Evolutionary conservation across 2,888 invertebrate species (phyloP), one percentile per base, ranked within the genome.

Genomic region (Caenorhabditis afra): DNA sequence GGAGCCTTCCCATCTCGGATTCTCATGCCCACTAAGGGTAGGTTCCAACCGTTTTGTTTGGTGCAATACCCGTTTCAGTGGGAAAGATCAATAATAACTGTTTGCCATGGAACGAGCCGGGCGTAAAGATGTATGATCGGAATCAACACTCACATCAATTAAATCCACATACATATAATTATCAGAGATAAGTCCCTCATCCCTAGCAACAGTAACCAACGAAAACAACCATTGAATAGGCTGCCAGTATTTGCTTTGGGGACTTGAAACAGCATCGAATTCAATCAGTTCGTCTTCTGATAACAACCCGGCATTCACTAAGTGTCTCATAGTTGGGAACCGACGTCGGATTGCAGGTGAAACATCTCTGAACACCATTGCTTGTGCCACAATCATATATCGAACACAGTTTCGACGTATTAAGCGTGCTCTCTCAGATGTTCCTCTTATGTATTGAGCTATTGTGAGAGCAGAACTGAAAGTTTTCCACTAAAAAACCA

Each of bases 191-290:
- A 81, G 14, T 1, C 83, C 83, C 20, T 83, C 73, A 16, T 79
- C 79, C n/a, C 68, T 75, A 0, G 83, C 80, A 3, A 66, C 39
- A 3, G 71, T 78, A 8, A 80, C 53, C 23, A 78, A 44, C 3
- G 67, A 78, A 47, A 78, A 81, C 23, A 76, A 79, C 88, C 88
- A 88, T 22, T 87, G 77, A 68, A 85, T 81, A 8, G 85, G 83
- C 16, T 85, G 84, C 87, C 87, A 88, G 62, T 87, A 88, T 66
- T 87, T 88, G 47, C 75, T 74, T 61, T 87, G 86, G 8, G 85
- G 85, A 12, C 86, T 85, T 4, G 57, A 57, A 22, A 87, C 81
- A n/a, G 81, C 58, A 53, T 87, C 86, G 37, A 85, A 86, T 59
- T 87, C 87, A 3, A 58, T 59, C 49, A 88, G 45, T 50, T 87